Percentiles rank a stretch among this genome's conserved stretches.
Evolutionary conservation across 2,888 invertebrate species (phyloP).

Genomic region (Cephus rjabovi): DNA sequence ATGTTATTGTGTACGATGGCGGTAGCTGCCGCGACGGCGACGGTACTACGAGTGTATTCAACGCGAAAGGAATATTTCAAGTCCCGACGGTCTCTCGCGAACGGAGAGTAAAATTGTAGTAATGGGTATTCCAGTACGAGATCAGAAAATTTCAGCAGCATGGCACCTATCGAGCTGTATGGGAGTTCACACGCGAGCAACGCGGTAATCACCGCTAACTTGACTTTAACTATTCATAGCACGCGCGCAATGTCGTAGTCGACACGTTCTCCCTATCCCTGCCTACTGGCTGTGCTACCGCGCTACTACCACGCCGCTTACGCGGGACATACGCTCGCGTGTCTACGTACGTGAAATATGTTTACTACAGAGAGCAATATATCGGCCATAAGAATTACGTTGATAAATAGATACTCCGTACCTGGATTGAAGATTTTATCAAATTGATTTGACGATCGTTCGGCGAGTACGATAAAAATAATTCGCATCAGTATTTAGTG

Average conservation of each 20-base stretch:
- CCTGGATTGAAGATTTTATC: background rate
- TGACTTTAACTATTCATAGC: slow-evolving; percentile 53
- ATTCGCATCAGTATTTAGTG: background rate
- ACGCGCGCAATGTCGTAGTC: slow-evolving; percentile 50
- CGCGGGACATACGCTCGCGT: background rate
- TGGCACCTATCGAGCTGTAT: slow-evolving; percentile 16
- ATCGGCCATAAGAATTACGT: background rate
- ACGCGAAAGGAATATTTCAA: background rate
- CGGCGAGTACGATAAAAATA: background rate
- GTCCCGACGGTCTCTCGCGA: background rate
- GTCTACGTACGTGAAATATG: background rate
- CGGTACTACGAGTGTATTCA: background rate
- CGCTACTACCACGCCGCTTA: background rate
- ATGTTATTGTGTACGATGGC: background rate
- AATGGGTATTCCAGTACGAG: slow-evolving; percentile 5
- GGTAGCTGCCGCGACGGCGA: background rate
- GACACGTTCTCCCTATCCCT: slow-evolving; percentile 30
- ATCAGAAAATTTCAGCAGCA: slow-evolving; percentile 45
- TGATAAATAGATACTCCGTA: background rate
- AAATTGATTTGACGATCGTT: background rate
- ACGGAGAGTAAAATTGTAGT: background rate
- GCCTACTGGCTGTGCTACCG: background rate
- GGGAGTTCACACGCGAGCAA: slow-evolving; percentile 27
- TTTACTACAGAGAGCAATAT: background rate
- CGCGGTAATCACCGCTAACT: slow-evolving; percentile 51